phyloP scores from a whole-genome alignment of 2,888 invertebrate genomes.

The Orthonychiurus folsomi region DNA sequence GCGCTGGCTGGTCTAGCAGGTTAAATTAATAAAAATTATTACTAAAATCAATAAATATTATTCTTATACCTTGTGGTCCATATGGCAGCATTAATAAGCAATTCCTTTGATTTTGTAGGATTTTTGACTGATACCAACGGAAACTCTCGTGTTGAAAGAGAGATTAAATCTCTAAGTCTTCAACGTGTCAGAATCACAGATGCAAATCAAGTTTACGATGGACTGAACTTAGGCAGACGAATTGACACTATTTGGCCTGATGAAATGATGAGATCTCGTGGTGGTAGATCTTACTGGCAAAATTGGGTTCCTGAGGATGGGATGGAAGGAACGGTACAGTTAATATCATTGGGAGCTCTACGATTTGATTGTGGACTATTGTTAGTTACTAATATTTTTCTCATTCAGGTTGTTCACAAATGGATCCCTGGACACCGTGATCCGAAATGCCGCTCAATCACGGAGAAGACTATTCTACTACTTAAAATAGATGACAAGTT shows the following conservation, averaged over 20 bases:
- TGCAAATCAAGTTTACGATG: constrained; percentile 72
- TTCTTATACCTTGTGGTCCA: too few species aligned
- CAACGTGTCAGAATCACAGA: constrained; percentile 50
- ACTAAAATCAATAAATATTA: too few species aligned
- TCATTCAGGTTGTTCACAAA: constrained; percentile 69
- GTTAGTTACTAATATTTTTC: background rate
- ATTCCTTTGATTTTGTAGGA: too few species aligned
- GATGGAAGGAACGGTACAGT: constrained; percentile 74
- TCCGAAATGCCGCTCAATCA: constrained; percentile 75
- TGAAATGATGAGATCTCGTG: constrained; percentile 74
- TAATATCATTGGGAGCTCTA: background rate
- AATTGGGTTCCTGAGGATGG: constrained; percentile 82
- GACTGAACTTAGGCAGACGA: constrained; percentile 76
- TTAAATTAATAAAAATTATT: constrained; percentile 50
- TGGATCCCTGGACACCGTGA: constrained; percentile 92
- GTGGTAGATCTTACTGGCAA: constrained; percentile 81
- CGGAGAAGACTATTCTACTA: constrained; percentile 81
- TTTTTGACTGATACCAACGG: constrained; percentile 41
- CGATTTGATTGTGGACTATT: background rate
- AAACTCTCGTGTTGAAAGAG: constrained; percentile 34
- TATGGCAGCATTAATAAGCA: too few species aligned
- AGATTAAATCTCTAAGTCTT: constrained; percentile 40
- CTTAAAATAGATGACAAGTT: constrained; percentile 80
- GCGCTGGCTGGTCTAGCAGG: constrained; percentile 76
- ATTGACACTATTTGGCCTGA: constrained; percentile 92